Conservation (phyloP, 2,888 invertebrate genomes). For the Zygogramma bicolorata region DNA sequence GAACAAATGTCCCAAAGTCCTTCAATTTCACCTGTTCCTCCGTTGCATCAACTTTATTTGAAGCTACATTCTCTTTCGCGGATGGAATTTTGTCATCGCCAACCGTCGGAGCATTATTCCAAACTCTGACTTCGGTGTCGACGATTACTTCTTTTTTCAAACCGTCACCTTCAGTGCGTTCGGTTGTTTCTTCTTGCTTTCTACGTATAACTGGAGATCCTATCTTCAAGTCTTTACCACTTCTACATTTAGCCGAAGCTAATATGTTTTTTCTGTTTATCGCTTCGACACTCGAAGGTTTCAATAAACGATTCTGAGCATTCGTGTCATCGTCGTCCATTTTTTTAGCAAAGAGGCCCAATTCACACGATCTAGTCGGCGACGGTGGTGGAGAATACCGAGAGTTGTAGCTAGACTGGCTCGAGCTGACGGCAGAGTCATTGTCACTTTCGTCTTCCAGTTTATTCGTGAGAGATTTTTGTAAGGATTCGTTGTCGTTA, state of each 20-base stretch:
- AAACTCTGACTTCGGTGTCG: neutral
- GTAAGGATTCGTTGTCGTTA: constrained; percentile 33
- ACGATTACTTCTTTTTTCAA: constrained; percentile 9
- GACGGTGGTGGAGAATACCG: constrained; percentile 81
- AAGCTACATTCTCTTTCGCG: neutral
- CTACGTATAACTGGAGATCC: constrained; percentile 81
- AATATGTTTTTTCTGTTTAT: constrained; percentile 89
- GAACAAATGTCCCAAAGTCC: neutral
- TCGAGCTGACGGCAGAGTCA: constrained; percentile 89
- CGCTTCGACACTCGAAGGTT: constrained; percentile 84
- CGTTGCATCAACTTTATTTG: neutral
- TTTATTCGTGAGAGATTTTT: constrained; percentile 44
- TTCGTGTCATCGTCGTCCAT: constrained; percentile 49
- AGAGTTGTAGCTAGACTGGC: constrained; percentile 83
- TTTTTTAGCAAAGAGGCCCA: constrained; percentile 38
- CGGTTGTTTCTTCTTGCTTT: constrained; percentile 72
- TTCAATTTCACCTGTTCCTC: too few species aligned
- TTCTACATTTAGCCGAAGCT: constrained; percentile 87
- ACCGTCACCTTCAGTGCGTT: constrained; percentile 13
- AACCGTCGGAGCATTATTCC: neutral
- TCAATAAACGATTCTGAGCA: constrained; percentile 75
- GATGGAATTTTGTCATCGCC: neutral
- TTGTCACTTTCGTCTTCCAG: constrained; percentile 81
- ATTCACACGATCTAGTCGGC: constrained; percentile 66
- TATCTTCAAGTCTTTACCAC: constrained; percentile 80